Evolutionary conservation across 2,888 invertebrate species (phyloP).

Genomic region (Tetranychus piercei): DNA sequence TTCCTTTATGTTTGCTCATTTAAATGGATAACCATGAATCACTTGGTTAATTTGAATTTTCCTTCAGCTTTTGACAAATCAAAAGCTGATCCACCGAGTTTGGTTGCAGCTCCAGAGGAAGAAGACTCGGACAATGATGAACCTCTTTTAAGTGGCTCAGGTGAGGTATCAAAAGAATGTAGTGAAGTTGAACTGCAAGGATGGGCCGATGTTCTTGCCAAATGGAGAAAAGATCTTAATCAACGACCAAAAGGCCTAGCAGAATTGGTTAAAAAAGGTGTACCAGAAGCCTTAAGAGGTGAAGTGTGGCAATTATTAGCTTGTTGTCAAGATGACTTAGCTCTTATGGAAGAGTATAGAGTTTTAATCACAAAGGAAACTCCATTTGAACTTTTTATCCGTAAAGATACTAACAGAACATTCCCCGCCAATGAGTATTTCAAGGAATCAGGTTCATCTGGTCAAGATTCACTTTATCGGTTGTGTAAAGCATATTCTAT

Average conservation of each 20-base stretch:
- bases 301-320: conserved; percentile 94
- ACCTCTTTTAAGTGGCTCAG: conserved; percentile 49
- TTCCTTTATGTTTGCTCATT: neutral
- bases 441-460: conserved; percentile 64
- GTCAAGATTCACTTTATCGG: conserved; percentile 85
- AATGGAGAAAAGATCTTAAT: conserved; percentile 32
- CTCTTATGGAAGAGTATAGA: conserved; percentile 77
- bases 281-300: conserved; percentile 86
- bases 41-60: neutral
- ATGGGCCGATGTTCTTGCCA: conserved; percentile 63
- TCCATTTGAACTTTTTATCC: conserved; percentile 79
- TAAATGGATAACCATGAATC: neutral
- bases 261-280: conserved; percentile 56
- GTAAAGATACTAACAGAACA: conserved; percentile 87
- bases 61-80: neutral
- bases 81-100: neutral
- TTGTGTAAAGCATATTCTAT: conserved; percentile 91
- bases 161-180: conserved; percentile 88
- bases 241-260: conserved; percentile 55
- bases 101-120: neutral
- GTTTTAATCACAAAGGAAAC: conserved; percentile 85
- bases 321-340: conserved; percentile 53
- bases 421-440: conserved; percentile 98
- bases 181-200: conserved; percentile 73
- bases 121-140: conserved; percentile 34